Base-by-base conservation (phyloP, 2,888 invertebrate species). In the Pardosa pseudoannulata region DNA sequence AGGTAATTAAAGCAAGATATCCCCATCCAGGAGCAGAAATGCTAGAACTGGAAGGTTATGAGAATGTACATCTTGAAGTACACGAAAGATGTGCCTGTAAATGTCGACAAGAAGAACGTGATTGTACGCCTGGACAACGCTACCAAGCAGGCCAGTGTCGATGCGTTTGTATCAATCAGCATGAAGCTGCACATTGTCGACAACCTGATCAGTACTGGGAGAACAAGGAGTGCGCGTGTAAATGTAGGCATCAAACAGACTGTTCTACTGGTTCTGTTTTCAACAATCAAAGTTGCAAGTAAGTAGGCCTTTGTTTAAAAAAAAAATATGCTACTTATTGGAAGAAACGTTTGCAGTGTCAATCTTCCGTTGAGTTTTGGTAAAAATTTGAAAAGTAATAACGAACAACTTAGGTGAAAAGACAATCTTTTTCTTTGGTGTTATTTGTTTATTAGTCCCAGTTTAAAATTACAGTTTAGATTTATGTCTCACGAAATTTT, bases 191-290 rank as follows among this genome's bases (percentile, higher is more conserved):
- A 7, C 94, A 94, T 90, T 95, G 95, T 90, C 88, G 90, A 2
- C 88, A 85, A 71, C 91, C 92, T 88, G 92, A 91, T 29, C 74
- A 76, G 11, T 90, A 93, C 27, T 95, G 95, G 95, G 93, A 95
- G 90, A 91, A 93, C 7, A 91, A 92, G 6, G 91, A 91, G 0
- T 95, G 95, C 90, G 90, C 92, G 13, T 95, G 95, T 89, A 91
- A 92, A 72, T 95, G 95, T 89, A 92, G 93, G 46, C 92, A 93
- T 36, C 90, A 91, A 11, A 90, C 91, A 29, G 92, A 93, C 46
- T 95, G 95, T 91, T 93, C 93, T 29, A 94, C 94, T 1, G 94
- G 94, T 65, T 93, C 92, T 78, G 92, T 91, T 88, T 95, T 93
- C 90, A 94, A 95, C 90, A 92, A 93, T 75, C 91, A 92, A 50